Base-by-base conservation (phyloP, 2,888 invertebrate species). In the Ferrisia virgata region DNA sequence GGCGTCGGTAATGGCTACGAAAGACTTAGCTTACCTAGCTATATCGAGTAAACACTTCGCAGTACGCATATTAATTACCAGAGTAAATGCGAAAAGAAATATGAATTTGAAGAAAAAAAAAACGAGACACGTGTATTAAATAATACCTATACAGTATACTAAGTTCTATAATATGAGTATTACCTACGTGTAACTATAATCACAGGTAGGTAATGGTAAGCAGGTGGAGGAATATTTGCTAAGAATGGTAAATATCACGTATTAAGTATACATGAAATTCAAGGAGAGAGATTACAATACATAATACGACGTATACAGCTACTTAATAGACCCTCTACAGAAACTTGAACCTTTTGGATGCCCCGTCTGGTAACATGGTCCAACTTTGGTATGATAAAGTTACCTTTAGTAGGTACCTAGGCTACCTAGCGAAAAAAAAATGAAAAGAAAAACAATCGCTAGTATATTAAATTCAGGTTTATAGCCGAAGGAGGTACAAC, bases 21-120 rank as follows among this genome's bases (percentile, higher is more conserved):
- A 33, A 76, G 36, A 76, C 72, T 76, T 76, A n/a, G n/a, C n/a
- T n/a, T n/a, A n/a, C n/a, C n/a, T n/a, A n/a, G n/a, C n/a, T n/a
- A n/a, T n/a, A 36, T 33, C 72, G 72, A 76, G 72, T 76, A 76
- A 76, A 76, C 72, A 76, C 72, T 36, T 36, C 72, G 72, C 36
- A 76, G 36, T 31, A n/a, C 36, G 72, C n/a, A 76, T 76, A 76
- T 76, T 36, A 76, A 76, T 76, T 76, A 76, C n/a, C 22, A 72
- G 33, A 72, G 18, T 4, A 11, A 1, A n/a, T n/a, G 1, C 8
- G 33, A 33, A 69, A 69, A 28, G 15, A 13, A 76, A 36, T 18
- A 36, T 36, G 36, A 33, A 76, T 36, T 36, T 76, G n/a, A n/a
- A n/a, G n/a, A n/a, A n/a, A n/a, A n/a, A 76, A 76, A 76, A 69